Conservation (phyloP, 2,113 vertebrate species). For the Capreolus pygargus region DNA sequence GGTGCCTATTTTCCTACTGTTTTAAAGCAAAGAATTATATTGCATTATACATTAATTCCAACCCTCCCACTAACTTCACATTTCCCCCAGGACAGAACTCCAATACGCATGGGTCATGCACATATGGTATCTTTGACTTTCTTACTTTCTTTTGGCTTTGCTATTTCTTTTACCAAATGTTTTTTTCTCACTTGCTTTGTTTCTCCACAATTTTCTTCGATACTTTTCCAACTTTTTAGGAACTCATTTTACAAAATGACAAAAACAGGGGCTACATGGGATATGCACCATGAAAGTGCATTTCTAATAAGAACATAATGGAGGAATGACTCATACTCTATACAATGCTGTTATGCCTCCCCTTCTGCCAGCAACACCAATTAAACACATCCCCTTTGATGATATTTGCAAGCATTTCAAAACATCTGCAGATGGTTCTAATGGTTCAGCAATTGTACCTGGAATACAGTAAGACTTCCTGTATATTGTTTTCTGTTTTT, state of each 20-base stretch:
- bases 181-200: background rate
- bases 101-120: background rate
- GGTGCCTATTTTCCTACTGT: background rate
- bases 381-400: background rate
- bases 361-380: background rate
- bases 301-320: background rate
- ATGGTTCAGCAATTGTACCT: background rate
- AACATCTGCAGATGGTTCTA: background rate
- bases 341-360: background rate
- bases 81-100: background rate
- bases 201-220: background rate
- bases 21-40: background rate
- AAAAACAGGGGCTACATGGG: background rate
- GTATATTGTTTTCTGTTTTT: background rate
- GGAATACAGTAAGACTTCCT: background rate
- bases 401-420: background rate
- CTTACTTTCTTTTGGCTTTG: background rate
- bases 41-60: background rate
- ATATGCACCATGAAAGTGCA: background rate
- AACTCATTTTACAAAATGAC: background rate
- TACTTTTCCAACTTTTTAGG: background rate
- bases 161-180: background rate
- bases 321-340: background rate
- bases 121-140: background rate
- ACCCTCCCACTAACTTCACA: background rate